A percentile compares a stretch with the other conserved stretches of the same genome.
Conservation (phyloP, 2,113 vertebrate genomes). For the Pyxicephalus adspersus region DNA sequence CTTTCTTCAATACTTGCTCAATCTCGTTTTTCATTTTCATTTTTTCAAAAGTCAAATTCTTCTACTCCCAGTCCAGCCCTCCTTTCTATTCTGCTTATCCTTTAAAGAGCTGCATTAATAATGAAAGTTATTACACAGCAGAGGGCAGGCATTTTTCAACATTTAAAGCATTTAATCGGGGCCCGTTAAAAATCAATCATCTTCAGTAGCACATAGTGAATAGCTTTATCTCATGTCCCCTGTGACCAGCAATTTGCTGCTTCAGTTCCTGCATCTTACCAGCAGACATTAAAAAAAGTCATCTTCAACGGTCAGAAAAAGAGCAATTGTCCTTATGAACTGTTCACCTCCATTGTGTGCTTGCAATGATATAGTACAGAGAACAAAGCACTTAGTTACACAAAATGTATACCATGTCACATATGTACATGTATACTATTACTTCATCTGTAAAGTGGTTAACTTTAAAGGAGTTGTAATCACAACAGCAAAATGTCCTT, state of each 20-base stretch:
- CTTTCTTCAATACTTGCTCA: background rate
- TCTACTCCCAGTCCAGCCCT: conserved; percentile 35
- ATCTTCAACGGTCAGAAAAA: conserved; percentile 42
- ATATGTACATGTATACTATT: no score
- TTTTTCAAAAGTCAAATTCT: conserved; percentile 28
- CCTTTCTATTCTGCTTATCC: conserved; percentile 41
- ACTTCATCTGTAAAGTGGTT: no score
- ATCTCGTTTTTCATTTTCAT: background rate
- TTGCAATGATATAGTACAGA: background rate
- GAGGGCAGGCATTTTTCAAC: conserved; percentile 52
- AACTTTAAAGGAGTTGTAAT: no score
- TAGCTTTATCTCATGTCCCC: conserved; percentile 50
- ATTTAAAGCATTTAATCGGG: conserved; percentile 53
- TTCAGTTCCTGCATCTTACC: conserved; percentile 52
- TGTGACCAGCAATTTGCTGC: conserved; percentile 53
- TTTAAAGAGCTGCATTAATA: conserved; percentile 43
- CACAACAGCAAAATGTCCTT: no score
- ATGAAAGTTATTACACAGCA: conserved; percentile 48
- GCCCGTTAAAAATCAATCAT: conserved; percentile 55
- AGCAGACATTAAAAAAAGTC: conserved; percentile 27
- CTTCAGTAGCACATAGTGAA: conserved; percentile 49
- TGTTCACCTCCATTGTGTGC: conserved; percentile 15
- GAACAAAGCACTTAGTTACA: background rate
- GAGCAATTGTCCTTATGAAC: conserved; percentile 31
- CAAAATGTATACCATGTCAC: no score